Evolutionary conservation across 2,113 vertebrate genomes (phyloP).

Genomic region (Nipponia nippon): DNA sequence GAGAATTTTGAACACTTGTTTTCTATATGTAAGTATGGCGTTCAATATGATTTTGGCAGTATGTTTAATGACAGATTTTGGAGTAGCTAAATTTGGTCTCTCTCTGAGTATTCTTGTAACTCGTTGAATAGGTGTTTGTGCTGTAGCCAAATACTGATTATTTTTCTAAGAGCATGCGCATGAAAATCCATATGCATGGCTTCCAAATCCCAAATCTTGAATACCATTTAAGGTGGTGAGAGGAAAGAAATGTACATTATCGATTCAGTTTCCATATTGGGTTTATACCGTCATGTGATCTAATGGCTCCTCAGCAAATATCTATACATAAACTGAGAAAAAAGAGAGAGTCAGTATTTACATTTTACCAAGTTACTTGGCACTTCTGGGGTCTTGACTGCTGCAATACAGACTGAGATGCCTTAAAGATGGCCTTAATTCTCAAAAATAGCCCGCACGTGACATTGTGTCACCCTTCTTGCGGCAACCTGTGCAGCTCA

Average conservation of each 20-base stretch:
- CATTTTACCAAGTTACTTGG: neutral
- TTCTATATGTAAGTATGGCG: conserved; percentile 42
- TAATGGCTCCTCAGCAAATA: neutral
- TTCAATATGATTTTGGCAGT: conserved; percentile 57
- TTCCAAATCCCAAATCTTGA: conserved; percentile 2
- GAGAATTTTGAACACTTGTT: conserved; percentile 13
- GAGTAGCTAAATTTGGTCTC: conserved; percentile 56
- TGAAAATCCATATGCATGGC: neutral
- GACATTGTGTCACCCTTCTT: neutral
- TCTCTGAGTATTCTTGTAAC: conserved; percentile 45
- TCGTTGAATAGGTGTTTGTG: conserved; percentile 49
- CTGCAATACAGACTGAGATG: neutral
- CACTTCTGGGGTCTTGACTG: neutral
- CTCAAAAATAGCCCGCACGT: neutral
- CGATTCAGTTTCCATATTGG: neutral
- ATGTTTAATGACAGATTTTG: conserved; percentile 59
- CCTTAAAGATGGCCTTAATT: neutral
- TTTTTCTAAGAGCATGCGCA: neutral
- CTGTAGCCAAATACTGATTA: conserved; percentile 33
- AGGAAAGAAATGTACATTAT: neutral
- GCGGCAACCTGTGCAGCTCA: neutral
- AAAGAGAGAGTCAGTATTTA: neutral
- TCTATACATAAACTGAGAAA: neutral
- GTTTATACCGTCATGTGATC: neutral
- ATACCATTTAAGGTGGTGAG: neutral